These are phyloP conservation scores for Epizoanthus ramosus DNA, from an alignment of 92 coral and sea anemone species.

Conservation along the genomic window DNA sequence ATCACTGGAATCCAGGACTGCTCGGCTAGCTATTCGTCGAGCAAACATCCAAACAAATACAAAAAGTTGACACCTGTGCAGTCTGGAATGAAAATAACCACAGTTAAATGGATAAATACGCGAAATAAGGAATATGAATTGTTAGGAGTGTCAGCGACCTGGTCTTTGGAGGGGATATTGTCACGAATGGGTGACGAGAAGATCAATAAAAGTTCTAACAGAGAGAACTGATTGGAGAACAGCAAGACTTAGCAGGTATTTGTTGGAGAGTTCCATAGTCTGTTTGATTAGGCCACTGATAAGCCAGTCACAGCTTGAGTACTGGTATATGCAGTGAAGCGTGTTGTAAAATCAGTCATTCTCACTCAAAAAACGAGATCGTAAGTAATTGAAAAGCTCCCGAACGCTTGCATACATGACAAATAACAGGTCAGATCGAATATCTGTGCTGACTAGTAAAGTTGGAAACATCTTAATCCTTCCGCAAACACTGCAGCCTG, in stretches of 20 bases:
- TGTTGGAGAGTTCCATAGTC: background rate
- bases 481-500: background rate
- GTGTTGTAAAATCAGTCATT: no score
- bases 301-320: background rate
- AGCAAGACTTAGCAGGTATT: slow-evolving; percentile 15
- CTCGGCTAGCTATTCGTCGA: slow-evolving; percentile 6
- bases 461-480: background rate
- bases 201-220: background rate
- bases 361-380: no score
- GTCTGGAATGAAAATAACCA: slow-evolving; percentile 19
- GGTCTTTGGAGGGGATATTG: background rate
- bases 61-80: slow-evolving; percentile 4
- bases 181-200: background rate
- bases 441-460: background rate
- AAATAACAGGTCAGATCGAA: no score
- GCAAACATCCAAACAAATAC: background rate
- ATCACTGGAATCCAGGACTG: background rate
- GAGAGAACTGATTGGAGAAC: background rate
- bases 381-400: no score
- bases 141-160: background rate
- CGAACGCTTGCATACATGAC: no score
- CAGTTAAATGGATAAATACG: background rate
- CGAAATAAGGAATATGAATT: background rate
- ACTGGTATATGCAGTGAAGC: no score
- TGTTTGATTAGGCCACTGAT: background rate